Base-by-base conservation (phyloP, 2,888 invertebrate genomes). In the Nebria brevicollis region DNA sequence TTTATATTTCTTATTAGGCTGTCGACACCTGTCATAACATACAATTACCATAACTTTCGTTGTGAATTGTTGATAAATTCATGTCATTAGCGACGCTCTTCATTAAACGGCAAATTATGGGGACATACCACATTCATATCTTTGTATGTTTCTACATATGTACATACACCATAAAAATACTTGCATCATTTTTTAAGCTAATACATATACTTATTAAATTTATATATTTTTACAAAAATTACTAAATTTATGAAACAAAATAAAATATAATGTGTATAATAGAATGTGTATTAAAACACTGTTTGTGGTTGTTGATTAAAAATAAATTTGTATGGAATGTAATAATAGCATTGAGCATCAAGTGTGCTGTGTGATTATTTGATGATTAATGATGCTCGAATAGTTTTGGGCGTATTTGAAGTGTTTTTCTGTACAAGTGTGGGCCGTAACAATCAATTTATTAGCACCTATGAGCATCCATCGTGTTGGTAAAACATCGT, bases 391-490 rank as follows among this genome's bases (percentile, higher is more conserved):
- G 70, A 70, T 26, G 26, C 11, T 26, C 26, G 25, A 15, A 15
- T 34, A 25, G 70, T 25, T 25, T 70, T 25, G 70, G 70, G 70
- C 70, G 70, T 25, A 34, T 34, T 54, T 54, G 1, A 13, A 13
- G 8, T 54, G 54, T 54, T 8, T 54, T 54, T 54, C 8, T 6
- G 7, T 7, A 34, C 6, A 70, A 13, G 70, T 70, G 70, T 70
- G 70, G 70, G 70, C 70, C 13, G 20, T 11, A 1, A 70, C 70
- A 70, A 70, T 34, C 70, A 13, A 26, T 54, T 54, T 54, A 54
- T 70, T 70, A 70, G 70, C 70, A 70, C 70, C 70, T 34, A 34
- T 68, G 26, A 26, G 26, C 20, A 68, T 70, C 26, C 13, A 68
- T 20, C 15, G 68, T 25, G 68, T 68, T 11, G 43, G 43, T 54